Conservation (phyloP, 1,140 invertebrate genomes). For the Drosophila pruinosa region DNA sequence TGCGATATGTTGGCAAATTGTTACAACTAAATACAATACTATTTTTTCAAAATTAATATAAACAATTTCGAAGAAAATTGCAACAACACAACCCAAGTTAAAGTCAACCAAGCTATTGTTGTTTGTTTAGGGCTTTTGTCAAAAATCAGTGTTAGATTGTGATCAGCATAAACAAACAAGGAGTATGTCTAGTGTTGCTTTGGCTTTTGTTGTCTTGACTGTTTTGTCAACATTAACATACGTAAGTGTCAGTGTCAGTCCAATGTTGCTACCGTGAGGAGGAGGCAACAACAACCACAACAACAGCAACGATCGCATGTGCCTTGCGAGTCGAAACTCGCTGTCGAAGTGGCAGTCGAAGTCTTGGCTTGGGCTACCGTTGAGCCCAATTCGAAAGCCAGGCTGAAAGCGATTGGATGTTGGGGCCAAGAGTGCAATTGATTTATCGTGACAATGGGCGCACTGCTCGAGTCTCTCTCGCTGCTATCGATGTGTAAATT, state of each 20-base stretch:
- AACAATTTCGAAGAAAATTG: not conserved
- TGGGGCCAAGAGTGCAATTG: constrained; percentile 73
- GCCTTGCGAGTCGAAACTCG: not conserved
- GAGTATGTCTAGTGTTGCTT: constrained; percentile 21
- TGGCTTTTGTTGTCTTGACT: constrained; percentile 53
- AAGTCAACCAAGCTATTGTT: no score
- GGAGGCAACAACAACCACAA: constrained; percentile 11
- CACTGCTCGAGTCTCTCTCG: constrained; percentile 32
- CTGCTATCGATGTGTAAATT: constrained; percentile 75
- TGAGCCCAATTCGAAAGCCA: not conserved
- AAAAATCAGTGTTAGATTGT: not conserved
- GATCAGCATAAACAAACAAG: constrained; percentile 2
- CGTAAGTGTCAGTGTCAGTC: constrained; percentile 75
- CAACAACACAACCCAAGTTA: not conserved
- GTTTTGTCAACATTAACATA: constrained; percentile 82
- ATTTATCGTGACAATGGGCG: constrained; percentile 81
- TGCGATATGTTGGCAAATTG: not conserved
- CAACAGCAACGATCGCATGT: constrained; percentile 22
- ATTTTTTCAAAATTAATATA: not conserved
- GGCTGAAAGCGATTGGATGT: constrained; percentile 7
- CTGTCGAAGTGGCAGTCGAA: no score
- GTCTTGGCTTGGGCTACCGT: no score
- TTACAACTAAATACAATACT: not conserved
- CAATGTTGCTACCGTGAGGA: constrained; percentile 70
- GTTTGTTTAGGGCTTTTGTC: constrained; percentile 4